These are phyloP conservation scores for Nannoperca obscura DNA, from an alignment of 2,797 vertebrate genomes.

Conservation along the genomic window DNA sequence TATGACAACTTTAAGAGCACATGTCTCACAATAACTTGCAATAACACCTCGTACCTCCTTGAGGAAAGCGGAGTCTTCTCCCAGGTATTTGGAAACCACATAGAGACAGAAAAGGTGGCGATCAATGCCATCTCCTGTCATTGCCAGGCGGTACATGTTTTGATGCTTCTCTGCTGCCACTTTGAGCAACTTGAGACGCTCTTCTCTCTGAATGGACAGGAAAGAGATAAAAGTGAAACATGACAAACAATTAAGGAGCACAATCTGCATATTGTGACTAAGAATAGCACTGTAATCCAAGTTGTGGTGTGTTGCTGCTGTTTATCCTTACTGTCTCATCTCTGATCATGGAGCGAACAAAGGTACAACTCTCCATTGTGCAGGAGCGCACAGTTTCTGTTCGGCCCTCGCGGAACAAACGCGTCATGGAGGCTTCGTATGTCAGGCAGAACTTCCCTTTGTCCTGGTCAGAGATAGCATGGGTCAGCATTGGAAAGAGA, in stretches of 20 bases:
- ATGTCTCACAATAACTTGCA: neutral
- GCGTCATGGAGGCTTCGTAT: conserved; percentile 98
- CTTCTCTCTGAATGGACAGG: conserved; percentile 84
- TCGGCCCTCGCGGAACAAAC: conserved; percentile 95
- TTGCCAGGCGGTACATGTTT: conserved; percentile 91
- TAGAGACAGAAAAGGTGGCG: conserved; percentile 99
- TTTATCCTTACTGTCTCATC: conserved; percentile 85
- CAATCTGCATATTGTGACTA: neutral
- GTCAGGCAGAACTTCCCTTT: conserved; percentile 97
- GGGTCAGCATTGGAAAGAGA: neutral
- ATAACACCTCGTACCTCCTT: conserved; percentile 87
- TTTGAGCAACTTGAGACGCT: conserved; percentile 85
- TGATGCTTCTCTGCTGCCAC: conserved; percentile 91
- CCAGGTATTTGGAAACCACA: conserved; percentile 96
- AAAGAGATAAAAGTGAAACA: neutral
- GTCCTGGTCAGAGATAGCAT: conserved; percentile 80
- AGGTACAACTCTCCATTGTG: conserved; percentile 89
- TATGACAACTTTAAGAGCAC: neutral
- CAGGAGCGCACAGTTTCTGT: conserved; percentile 98
- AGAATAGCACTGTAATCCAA: neutral
- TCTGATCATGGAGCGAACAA: conserved; percentile 91
- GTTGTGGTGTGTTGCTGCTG: neutral
- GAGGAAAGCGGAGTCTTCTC: conserved; percentile 94
- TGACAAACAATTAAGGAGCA: neutral
- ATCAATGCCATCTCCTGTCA: conserved; percentile 95